Evolutionary conservation across 2,113 vertebrate genomes (phyloP), one percentile per base, ranked within the genome.

Genomic region (Urocynchramus pylzowi): DNA sequence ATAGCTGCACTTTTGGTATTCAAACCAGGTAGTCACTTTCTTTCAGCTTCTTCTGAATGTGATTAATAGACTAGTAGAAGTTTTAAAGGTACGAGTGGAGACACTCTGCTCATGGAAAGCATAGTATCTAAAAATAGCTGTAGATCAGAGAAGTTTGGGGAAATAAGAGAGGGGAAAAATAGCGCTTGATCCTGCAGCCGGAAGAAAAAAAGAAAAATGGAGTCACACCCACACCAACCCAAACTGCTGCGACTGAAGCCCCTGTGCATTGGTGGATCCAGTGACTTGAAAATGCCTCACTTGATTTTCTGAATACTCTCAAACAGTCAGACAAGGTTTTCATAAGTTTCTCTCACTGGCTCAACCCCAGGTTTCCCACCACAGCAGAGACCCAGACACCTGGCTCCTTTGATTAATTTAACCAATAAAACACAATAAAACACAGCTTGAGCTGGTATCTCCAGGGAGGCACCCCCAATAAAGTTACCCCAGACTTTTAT

Each of bases 361-460:
- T 59, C 9, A 20, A 15, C 3, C 28, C 13, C 39, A 45, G 39
- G 6, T 60, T 45, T 82, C 8, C n/a, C 10, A 31, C 44, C 27
- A n/a, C 23, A 45, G 19, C 13, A n/a, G 39, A 67, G 16, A n/a
- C 45, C 10, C 6, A 14, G 69, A 53, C 20, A 28, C 18, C 13
- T 18, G 5, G 3, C 11, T 75, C 16, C 18, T 75, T 75, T 45
- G 53, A 31, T 53, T 82, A 21, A 41, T 53, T 45, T n/a, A 53
- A 31, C 26, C 7, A 12, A n/a, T n/a, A n/a, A n/a, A 68, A 8
- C 33, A 20, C 28, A 45, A 22, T 22, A n/a, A 75, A 59, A 4
- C 45, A 28, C 4, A 45, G 20, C 33, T 60, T 0, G 0, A 52
- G 23, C 16, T 53, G 28, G 8, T 68, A n/a, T 31, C 23, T 60